These are phyloP conservation scores for Synergus gifuensis DNA, from an alignment of 2,888 invertebrate species.

Conservation along the genomic window DNA sequence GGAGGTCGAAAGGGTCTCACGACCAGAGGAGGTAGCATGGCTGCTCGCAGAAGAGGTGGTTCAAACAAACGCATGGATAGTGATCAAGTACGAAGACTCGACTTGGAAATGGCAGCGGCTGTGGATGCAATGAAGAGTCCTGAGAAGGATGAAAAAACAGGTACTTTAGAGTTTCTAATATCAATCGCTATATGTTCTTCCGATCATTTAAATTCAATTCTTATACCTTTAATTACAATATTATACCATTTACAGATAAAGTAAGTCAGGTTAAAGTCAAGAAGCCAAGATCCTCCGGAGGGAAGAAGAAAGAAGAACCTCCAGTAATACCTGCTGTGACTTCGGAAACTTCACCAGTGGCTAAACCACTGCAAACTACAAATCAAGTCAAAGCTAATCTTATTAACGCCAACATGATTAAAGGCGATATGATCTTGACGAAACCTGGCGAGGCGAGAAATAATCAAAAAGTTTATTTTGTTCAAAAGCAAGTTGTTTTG, in stretches of 20 bases:
- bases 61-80: conserved; percentile 73
- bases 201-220: not conserved
- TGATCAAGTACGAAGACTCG: conserved; percentile 73
- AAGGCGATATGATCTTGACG: conserved; percentile 74
- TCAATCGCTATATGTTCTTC: not conserved
- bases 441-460: conserved; percentile 72
- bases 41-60: conserved; percentile 68
- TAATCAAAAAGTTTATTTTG: conserved; percentile 70
- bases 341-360: conserved; percentile 50
- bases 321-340: conserved; percentile 44
- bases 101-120: conserved; percentile 76
- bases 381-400: conserved; percentile 79
- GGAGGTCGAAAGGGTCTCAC: conserved; percentile 74
- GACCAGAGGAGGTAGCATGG: conserved; percentile 73
- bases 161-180: conserved; percentile 49
- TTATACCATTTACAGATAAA: conserved; percentile 55
- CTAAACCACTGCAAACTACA: conserved; percentile 71
- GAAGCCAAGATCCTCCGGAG: conserved; percentile 63
- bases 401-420: conserved; percentile 78
- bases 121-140: conserved; percentile 76
- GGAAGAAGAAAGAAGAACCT: conserved; percentile 70
- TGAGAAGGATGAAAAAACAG: conserved; percentile 69
- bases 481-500: conserved; percentile 72
- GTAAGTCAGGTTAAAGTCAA: conserved; percentile 58
- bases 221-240: conserved; percentile 4